A percentile compares a stretch with the other conserved stretches of the same genome.
phyloP scores from a whole-genome alignment of 1,140 invertebrate genomes.

The Dendrolimus punctatus region DNA sequence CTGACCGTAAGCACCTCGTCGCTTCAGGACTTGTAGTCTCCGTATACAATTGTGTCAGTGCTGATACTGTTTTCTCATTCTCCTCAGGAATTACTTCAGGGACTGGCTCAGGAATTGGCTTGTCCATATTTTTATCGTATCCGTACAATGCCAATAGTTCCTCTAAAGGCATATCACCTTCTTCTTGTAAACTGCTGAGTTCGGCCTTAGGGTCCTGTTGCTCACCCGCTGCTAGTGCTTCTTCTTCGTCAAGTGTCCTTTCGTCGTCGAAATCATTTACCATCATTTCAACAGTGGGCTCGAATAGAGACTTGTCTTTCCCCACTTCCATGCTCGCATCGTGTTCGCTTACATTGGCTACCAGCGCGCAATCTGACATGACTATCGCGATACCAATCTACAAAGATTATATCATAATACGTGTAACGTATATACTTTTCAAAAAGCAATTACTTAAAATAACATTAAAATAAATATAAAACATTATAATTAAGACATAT shows the following conservation, averaged over 20 bases:
- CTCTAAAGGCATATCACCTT: conserved; percentile 95
- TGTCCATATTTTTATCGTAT: conserved; percentile 73
- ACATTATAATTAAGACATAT: conserved; percentile 38
- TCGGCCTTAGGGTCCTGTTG: conserved; percentile 87
- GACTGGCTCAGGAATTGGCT: conserved; percentile 55
- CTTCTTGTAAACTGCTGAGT: conserved; percentile 89
- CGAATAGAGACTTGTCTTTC: conserved; percentile 73
- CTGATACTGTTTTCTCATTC: conserved; percentile 54
- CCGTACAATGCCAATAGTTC: conserved; percentile 92
- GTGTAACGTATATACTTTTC: conserved; percentile 23
- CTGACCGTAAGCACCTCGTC: conserved; percentile 55
- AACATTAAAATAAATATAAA: conserved; percentile 33
- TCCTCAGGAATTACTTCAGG: conserved; percentile 70
- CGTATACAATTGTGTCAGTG: conserved; percentile 50
- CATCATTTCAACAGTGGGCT: conserved; percentile 89
- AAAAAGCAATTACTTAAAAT: conserved; percentile 18
- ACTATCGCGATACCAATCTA: conserved; percentile 46
- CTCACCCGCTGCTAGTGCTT: conserved; percentile 91
- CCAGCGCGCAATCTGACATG: conserved; percentile 70
- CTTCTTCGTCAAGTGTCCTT: conserved; percentile 95
- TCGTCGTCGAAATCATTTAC: conserved; percentile 98
- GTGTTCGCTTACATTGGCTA: conserved; percentile 67
- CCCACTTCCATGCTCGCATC: conserved; percentile 70
- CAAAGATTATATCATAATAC: conserved; percentile 39
- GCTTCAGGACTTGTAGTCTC: conserved; percentile 54